Evolutionary conservation across 2,888 invertebrate species (phyloP).

Genomic region (Acrobasis suavella): DNA sequence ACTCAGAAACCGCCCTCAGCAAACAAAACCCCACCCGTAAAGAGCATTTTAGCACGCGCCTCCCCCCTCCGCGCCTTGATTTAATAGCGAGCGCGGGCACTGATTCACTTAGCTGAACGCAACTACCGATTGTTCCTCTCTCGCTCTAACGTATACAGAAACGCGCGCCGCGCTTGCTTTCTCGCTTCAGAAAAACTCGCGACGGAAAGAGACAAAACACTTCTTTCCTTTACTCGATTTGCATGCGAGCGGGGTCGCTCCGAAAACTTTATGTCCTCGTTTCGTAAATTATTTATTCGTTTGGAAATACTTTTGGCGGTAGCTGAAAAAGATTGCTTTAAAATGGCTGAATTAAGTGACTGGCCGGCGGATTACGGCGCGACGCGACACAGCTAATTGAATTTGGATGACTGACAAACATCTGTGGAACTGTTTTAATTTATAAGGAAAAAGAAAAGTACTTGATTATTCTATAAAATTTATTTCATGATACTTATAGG

Average conservation of each 20-base stretch:
- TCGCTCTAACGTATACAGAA: conserved; percentile 54
- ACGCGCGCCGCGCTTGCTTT: conserved; percentile 41
- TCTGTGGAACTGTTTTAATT: neutral
- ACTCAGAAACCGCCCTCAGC: conserved; percentile 79
- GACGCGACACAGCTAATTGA: conserved; percentile 53
- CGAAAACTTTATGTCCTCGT: conserved; percentile 81
- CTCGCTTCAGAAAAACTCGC: conserved; percentile 39
- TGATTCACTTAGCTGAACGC: conserved; percentile 82
- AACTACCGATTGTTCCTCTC: conserved; percentile 69
- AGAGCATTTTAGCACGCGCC: conserved; percentile 79
- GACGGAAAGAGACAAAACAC: conserved; percentile 71
- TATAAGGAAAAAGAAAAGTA: neutral
- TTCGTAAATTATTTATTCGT: conserved; percentile 81
- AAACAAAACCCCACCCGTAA: conserved; percentile 81
- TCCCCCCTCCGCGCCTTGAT: conserved; percentile 77
- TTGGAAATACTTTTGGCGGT: conserved; percentile 80
- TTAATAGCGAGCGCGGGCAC: conserved; percentile 81
- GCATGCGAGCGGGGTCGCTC: conserved; percentile 77
- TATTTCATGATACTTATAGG: too few species aligned
- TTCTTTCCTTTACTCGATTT: conserved; percentile 80
- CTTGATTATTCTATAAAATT: too few species aligned
- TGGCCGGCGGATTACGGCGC: conserved; percentile 61
- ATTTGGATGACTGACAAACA: conserved; percentile 39
- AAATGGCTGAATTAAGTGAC: conserved; percentile 72
- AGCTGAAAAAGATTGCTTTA: conserved; percentile 73